Evolutionary conservation across 2,113 vertebrate species (phyloP).

Genomic region (Silurus glanis): DNA sequence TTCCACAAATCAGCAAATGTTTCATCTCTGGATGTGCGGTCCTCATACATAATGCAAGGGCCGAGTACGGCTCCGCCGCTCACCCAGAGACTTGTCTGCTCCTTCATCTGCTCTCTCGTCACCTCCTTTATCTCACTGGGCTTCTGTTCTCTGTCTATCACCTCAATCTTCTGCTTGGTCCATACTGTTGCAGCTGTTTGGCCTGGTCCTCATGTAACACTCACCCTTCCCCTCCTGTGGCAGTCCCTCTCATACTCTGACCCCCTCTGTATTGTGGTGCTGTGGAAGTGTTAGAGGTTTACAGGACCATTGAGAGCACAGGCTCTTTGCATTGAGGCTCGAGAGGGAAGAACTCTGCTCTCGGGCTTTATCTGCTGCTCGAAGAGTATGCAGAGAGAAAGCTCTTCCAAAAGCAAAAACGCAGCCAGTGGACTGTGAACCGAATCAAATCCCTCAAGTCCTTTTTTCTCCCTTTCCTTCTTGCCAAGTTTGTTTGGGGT

Average conservation of each 20-base stretch:
- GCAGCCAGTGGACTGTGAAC: constrained; percentile 78
- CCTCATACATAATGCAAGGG: constrained; percentile 85
- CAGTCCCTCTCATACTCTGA: constrained; percentile 11
- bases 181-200: constrained; percentile 4
- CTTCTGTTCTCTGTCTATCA: constrained; percentile 17
- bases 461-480: constrained; percentile 62
- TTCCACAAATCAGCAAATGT: constrained; percentile 91
- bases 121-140: constrained; percentile 1
- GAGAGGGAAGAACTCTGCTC: constrained; percentile 29
- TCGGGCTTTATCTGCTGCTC: constrained; percentile 47
- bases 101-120: neutral
- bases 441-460: constrained; percentile 75
- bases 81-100: neutral
- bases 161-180: neutral
- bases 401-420: constrained; percentile 72
- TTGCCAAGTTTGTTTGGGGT: constrained; percentile 69
- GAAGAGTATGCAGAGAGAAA: constrained; percentile 55
- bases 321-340: constrained; percentile 38
- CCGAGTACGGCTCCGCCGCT: constrained; percentile 41
- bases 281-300: constrained; percentile 33
- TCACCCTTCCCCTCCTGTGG: constrained; percentile 9
- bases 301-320: constrained; percentile 43
- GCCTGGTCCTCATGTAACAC: neutral
- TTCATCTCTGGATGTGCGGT: constrained; percentile 80
- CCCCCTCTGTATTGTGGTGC: constrained; percentile 14